phyloP scores from a whole-genome alignment of 2,888 invertebrate genomes.

The Neoaliturus tenellus region DNA sequence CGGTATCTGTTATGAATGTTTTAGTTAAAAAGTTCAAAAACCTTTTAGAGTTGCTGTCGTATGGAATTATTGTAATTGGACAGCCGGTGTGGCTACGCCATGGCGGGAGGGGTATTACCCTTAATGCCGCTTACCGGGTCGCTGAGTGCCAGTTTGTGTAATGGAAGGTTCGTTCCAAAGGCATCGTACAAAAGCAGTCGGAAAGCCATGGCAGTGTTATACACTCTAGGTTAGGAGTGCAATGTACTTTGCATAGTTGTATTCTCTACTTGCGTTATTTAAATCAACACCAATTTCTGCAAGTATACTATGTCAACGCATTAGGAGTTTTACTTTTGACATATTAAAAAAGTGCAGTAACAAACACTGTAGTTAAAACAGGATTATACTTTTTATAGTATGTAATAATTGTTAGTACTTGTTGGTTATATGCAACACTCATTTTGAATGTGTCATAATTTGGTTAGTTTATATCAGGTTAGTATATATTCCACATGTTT shows the following conservation, averaged over 20 bases:
- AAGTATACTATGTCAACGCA: no score
- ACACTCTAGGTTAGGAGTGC: neutral
- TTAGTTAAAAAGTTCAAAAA: conserved; percentile 4
- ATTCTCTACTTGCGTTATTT: neutral
- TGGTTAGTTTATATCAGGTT: no score
- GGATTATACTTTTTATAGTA: no score
- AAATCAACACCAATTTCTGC: no score
- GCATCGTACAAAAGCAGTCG: conserved; percentile 1
- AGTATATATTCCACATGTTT: no score
- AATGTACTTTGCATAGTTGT: neutral
- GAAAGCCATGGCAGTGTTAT: conserved; percentile 5
- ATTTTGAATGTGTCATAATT: no score
- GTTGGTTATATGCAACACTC: no score
- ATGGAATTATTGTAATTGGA: conserved; percentile 30
- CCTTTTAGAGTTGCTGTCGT: conserved; percentile 24
- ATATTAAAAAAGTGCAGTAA: no score
- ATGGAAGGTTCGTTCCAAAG: conserved; percentile 36
- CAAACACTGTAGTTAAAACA: no score
- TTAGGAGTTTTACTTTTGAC: no score
- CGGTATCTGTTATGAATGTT: no score
- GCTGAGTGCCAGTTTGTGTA: conserved; percentile 34
- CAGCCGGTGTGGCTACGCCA: neutral
- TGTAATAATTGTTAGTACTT: no score
- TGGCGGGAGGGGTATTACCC: neutral
- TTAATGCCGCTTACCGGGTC: conserved; percentile 5